phyloP scores from a whole-genome alignment of 2,113 vertebrate genomes.

The Malurus cyaneus region DNA sequence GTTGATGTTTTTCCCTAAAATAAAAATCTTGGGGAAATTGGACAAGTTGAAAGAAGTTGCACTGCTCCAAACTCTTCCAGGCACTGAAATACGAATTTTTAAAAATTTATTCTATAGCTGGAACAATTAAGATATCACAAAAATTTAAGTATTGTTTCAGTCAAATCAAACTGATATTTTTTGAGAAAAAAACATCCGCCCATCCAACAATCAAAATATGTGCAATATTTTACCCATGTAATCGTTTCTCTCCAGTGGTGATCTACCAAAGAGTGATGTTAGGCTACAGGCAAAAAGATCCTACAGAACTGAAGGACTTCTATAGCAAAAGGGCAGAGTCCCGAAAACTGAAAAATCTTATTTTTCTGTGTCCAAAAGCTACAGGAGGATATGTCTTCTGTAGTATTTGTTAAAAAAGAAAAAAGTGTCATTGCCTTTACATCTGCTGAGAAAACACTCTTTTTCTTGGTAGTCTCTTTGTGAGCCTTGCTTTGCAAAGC shows the following conservation, averaged over 20 bases:
- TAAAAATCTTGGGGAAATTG: not conserved
- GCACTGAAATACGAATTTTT: not conserved
- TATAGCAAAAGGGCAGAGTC: not conserved
- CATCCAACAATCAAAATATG: not conserved
- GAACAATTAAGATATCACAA: not conserved
- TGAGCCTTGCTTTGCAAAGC: constrained; percentile 21
- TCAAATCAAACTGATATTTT: not conserved
- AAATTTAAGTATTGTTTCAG: not conserved
- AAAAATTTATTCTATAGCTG: not conserved
- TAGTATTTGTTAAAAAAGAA: not conserved
- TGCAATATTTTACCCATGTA: not conserved
- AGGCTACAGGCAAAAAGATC: not conserved
- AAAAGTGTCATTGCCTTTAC: not conserved
- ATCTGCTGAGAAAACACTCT: constrained; percentile 11
- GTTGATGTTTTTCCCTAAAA: not conserved
- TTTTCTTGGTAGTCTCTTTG: not conserved
- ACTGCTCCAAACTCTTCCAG: not conserved
- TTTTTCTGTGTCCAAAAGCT: not conserved
- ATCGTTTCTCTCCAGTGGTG: not conserved
- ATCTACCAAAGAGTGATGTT: not conserved
- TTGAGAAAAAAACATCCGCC: not conserved
- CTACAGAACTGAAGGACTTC: not conserved
- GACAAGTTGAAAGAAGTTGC: not conserved
- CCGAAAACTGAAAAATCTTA: not conserved
- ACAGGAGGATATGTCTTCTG: not conserved